These are phyloP conservation scores for Malurus leucopterus DNA, from an alignment of 2,797 vertebrate species.

Conservation along the genomic window DNA sequence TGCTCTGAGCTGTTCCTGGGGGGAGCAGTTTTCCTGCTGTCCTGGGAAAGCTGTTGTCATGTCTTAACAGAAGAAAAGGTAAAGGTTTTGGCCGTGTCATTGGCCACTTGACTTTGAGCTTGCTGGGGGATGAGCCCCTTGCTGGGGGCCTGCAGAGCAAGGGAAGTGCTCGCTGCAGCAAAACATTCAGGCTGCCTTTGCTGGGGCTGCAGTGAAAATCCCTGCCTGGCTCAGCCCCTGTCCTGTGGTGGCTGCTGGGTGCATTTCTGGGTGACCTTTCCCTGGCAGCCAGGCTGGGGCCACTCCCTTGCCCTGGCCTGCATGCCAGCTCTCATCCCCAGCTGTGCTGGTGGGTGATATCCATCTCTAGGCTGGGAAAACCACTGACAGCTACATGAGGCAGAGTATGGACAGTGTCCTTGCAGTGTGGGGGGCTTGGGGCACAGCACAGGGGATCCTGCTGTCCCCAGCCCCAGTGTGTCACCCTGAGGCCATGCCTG, in stretches of 20 bases:
- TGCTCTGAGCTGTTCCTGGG: not conserved
- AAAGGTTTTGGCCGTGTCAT: not conserved
- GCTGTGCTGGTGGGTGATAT: not conserved
- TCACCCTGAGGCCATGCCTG: not conserved
- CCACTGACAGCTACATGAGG: not conserved
- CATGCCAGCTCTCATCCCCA: not conserved
- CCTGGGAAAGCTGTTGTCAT: not conserved
- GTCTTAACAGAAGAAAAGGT: not conserved
- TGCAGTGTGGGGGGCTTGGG: not conserved
- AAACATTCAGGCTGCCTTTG: not conserved
- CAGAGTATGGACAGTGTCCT: not conserved
- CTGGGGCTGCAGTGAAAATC: not conserved
- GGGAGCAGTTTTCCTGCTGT: not conserved
- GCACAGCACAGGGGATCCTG: not conserved
- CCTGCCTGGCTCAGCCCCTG: not conserved
- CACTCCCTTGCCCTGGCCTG: not conserved
- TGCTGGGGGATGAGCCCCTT: not conserved
- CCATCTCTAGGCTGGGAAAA: not conserved
- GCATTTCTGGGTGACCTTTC: not conserved
- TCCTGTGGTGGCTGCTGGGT: not conserved
- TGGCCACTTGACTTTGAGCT: not conserved
- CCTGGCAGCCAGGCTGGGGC: not conserved
- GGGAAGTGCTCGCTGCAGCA: not conserved
- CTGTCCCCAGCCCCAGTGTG: not conserved
- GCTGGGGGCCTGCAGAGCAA: not conserved